Conservation (phyloP, 2,113 vertebrate genomes). For the Sprattus sprattus region DNA sequence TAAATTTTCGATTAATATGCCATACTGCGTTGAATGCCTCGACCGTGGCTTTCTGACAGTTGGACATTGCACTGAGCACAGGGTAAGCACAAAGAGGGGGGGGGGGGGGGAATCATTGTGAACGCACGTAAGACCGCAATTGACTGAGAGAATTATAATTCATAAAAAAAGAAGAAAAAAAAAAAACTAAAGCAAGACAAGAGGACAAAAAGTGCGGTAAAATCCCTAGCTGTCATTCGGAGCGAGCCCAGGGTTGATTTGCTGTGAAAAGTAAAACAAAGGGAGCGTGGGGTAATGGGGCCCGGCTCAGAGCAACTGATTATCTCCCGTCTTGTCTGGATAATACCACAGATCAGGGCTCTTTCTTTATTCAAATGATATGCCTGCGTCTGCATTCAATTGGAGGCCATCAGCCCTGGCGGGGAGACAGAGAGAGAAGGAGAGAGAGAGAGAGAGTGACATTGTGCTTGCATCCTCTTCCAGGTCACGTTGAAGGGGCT, state of each 20-base stretch:
- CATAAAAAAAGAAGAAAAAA: neutral
- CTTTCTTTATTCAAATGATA: constrained; percentile 56
- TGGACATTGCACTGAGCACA: neutral
- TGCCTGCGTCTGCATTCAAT: constrained; percentile 47
- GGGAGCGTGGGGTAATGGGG: constrained; percentile 42
- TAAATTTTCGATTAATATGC: neutral
- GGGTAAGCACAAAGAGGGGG: neutral
- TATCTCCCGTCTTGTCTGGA: constrained; percentile 54
- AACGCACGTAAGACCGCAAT: neutral
- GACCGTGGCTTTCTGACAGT: neutral
- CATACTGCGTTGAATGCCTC: too few relatives aligned
- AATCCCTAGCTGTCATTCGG: constrained; percentile 41
- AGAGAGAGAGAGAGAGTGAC: constrained; percentile 22
- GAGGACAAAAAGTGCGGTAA: constrained; percentile 26
- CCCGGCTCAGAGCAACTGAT: constrained; percentile 47
- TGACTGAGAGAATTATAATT: neutral
- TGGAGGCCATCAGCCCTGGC: constrained; percentile 51
- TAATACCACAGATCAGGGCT: constrained; percentile 52
- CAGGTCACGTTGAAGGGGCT: constrained; percentile 21
- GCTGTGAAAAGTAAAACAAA: constrained; percentile 55
- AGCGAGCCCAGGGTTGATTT: constrained; percentile 48
- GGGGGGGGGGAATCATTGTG: neutral
- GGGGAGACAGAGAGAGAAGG: constrained; percentile 12
- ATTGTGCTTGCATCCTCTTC: constrained; percentile 41
- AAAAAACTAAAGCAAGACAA: constrained; percentile 12